Evolutionary conservation across 2,888 invertebrate species (phyloP), one percentile per base, ranked within the genome.

Genomic region (Vesta saturnalis): DNA sequence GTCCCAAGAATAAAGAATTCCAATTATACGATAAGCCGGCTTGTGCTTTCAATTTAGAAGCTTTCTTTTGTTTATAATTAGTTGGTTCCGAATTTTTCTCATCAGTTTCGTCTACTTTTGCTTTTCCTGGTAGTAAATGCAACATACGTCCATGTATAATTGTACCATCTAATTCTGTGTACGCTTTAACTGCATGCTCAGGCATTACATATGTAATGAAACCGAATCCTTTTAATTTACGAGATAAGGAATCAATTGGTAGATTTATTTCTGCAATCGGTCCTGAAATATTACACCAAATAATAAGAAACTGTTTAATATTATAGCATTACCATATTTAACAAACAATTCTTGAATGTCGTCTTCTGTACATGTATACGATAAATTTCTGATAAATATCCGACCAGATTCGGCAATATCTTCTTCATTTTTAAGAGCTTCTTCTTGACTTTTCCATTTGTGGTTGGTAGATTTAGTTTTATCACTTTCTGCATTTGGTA

Each of bases 1-100:
- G 89, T 0, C 97, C 97, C 73, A 99, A 85, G 81, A 99, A 99
- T 56, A 99, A 83, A 0, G 95, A 90, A 84, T 99, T 99, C 99
- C 99, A 99, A 81, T 96, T 98, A 82, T 95, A 93, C 0, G 94
- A 89, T 0, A 92, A 92, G 59, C 90, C 91, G 3, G 92, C 92
- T 78, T 89, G 88, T 18, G 89, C 86, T 83, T 96, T 97, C 72
- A 90, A 84, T 80, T 93, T 89, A 61, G 90, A 86, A 2, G 89
- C 89, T 79, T 95, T 96, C 82, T 94, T 94, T 79, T 93, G 89
- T 80, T 97, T 97, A 82, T 89, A 97, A 16, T 90, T 89, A 0
- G 92, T 85, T 0, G 88, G 87, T 67, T 91, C 91, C 88, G 81
- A 15, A 52, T 71, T 62, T 18, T 75, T 72, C 8, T 71, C 65